Base-by-base conservation (phyloP, 2,888 invertebrate genomes). In the Campoplex capitator region DNA sequence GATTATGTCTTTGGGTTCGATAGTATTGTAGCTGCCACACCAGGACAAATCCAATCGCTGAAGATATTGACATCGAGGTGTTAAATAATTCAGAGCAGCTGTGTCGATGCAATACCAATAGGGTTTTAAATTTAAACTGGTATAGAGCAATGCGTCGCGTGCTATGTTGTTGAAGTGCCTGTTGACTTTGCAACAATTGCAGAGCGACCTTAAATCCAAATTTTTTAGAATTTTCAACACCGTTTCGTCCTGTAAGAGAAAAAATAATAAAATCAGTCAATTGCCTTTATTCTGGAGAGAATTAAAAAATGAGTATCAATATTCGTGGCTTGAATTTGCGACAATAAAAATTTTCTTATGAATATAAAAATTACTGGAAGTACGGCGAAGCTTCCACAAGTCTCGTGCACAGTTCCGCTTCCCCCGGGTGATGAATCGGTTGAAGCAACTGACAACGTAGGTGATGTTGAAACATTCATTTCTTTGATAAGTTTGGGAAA, bases 11-110 rank as follows among this genome's bases (percentile, higher is more conserved):
- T 94, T 93, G 62, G 95, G 92, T 48, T 94, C 94, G 81, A 97
- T 95, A 48, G 95, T 94, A 79, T 95, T 94, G 89, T 96, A 96
- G 89, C 96, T 96, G n/a, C 98, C 98, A 93, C 98, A 98, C 98
- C 98, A 98, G 0, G 98, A 98, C 4, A 98, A 94, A 94, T 98
- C 98, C 51, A 99, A 93, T 93, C 97, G 97, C 92, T 97, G 97
- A 73, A 98, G 95, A 92, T 96, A 96, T 88, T 96, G 96, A 92
- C 97, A 97, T 83, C 97, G 95, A 87, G 94, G 92, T 0, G 95
- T 95, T 88, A 97, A 94, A 73, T 94, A 95, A 77, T 95, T 94
- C 51, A 97, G 92, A 18, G 96, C 96, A 92, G 95, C 95, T n/a
- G 96, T 95, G 89, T 96, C 95, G 9, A 97, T 95, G 91, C 96